A percentile compares a stretch with the other conserved stretches of the same genome.
phyloP scores from a whole-genome alignment of 1,140 invertebrate genomes.

The Panagrolaimus sp. region DNA sequence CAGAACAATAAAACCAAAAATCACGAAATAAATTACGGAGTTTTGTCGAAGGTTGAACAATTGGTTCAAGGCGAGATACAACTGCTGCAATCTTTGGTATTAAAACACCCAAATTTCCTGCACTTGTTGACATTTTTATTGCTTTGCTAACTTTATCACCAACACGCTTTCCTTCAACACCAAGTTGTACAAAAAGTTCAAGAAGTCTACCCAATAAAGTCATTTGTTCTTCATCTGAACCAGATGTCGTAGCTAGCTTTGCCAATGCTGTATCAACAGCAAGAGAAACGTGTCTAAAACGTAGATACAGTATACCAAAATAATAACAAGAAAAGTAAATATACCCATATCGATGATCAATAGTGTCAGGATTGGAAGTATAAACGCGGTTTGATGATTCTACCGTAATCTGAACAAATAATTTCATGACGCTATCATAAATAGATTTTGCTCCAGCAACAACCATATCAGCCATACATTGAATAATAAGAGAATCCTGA shows the following conservation, averaged over 20 bases:
- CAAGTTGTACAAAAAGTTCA: conserved; percentile 93
- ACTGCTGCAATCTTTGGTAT: conserved; percentile 65
- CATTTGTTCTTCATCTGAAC: conserved; percentile 73
- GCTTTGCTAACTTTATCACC: conserved; percentile 56
- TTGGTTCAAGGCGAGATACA: conserved; percentile 77
- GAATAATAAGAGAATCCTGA: conserved; percentile 86
- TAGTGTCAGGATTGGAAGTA: conserved; percentile 62
- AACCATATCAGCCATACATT: conserved; percentile 92
- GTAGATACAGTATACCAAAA: too few species aligned
- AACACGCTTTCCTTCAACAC: conserved; percentile 80
- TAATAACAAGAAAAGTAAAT: too few species aligned
- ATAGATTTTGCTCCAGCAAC: conserved; percentile 68
- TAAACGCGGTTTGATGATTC: conserved; percentile 85
- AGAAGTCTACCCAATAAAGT: conserved; percentile 79
- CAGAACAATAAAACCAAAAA: conserved; percentile 97
- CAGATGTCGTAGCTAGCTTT: conserved; percentile 85
- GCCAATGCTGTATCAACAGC: conserved; percentile 87
- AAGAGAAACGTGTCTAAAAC: conserved; percentile 73
- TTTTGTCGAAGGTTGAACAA: conserved; percentile 79
- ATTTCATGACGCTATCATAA: conserved; percentile 91
- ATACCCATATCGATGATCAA: conserved; percentile 64
- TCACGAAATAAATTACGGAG: conserved; percentile 91
- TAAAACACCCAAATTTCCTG: conserved; percentile 89
- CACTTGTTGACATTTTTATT: conserved; percentile 70
- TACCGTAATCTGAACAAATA: conserved; percentile 89